Base-by-base conservation (phyloP, 2,113 vertebrate genomes). In the Raja brachyura region DNA sequence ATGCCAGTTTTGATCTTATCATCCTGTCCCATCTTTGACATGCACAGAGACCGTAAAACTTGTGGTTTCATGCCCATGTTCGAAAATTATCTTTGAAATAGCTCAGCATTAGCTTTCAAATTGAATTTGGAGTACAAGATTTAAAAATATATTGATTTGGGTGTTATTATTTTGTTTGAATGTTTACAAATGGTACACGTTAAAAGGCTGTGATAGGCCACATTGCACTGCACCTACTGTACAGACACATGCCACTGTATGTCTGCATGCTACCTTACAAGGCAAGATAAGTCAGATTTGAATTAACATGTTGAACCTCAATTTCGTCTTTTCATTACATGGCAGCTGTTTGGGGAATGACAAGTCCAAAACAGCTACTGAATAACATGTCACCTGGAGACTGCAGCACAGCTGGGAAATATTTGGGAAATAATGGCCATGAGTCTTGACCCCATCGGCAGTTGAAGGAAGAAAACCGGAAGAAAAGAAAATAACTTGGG, bases 261-360 rank as follows among this genome's bases (percentile, higher is more conserved):
- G 86, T 68, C 86, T 33, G 66, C 13, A 39, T 90, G 31, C 18
- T 39, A n/a, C 14, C 16, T 39, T 90, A 90, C 31, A 90, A 90
- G n/a, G 3, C 7, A 20, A n/a, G 33, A 68, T 22, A 20, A 31
- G 18, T 90, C 63, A 90, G 86, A 90, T 90, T 31, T 39, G 31
- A 90, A 90, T 90, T 90, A 68, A 90, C 86, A 68, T 22, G 63
- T 90, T 90, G 63, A 39, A 90, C 86, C 68, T 59, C 54, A 90
- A 22, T 70, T 90, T 90, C 61, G 61, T 66, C 0, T 70, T 90
- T 61, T 28, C 86, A 68, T 90, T 68, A 70, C 63, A 90, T 70
- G 59, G 63, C 61, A 68, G 86, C n/a, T 90, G 61, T n/a, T 68
- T 68, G 63, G 86, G 63, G 86, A 48, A 70, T 33, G 86, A 20